Base-by-base conservation (phyloP, 2,113 vertebrate genomes). In the Ginglymostoma cirratum region DNA sequence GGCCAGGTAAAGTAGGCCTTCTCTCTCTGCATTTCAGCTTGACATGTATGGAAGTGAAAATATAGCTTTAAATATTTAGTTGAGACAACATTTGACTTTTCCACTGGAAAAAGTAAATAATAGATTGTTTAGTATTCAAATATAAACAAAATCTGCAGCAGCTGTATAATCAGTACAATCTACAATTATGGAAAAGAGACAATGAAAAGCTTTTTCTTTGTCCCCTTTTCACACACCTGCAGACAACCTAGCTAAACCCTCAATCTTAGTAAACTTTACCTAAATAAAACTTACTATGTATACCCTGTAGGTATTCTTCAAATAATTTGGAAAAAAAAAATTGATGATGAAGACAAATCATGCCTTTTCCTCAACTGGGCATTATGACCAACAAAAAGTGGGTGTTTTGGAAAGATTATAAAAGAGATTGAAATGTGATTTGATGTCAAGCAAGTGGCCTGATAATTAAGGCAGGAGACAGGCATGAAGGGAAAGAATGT, bases 41-140 rank as follows among this genome's bases (percentile, higher is more conserved):
- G 80, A 83, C 80, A 83, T 83, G 19, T 34, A 38, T 92, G 38
- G 34, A 23, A 92, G 15, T 23, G 38, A 65, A 92, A 66, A 90
- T 66, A 92, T 23, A 66, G 89, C 89, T 66, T 92, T 38, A 66
- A 92, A 92, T 17, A 45, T 45, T 83, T 83, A 83, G 38, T 45
- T 83, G 65, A 21, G 55, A 38, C 52, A 19, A n/a, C 55, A 38
- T 92, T 92, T 38, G 89, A 66, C 5, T 66, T 92, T 66, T 66
- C 55, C 65, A 21, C 17, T 66, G 30, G 65, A 38, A n/a, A 66
- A 92, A 38, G 30, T 30, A 66, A 92, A 92, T 66, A 92, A 27
- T 21, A 30, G 52, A 66, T 92, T 92, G 89, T 92, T 92, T 92
- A 66, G n/a, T n/a, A 66, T 92, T n/a, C 61, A 92, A 66, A 92